Evolutionary conservation across 2,797 vertebrate genomes (phyloP).

Genomic region (Discoglossus pictus): DNA sequence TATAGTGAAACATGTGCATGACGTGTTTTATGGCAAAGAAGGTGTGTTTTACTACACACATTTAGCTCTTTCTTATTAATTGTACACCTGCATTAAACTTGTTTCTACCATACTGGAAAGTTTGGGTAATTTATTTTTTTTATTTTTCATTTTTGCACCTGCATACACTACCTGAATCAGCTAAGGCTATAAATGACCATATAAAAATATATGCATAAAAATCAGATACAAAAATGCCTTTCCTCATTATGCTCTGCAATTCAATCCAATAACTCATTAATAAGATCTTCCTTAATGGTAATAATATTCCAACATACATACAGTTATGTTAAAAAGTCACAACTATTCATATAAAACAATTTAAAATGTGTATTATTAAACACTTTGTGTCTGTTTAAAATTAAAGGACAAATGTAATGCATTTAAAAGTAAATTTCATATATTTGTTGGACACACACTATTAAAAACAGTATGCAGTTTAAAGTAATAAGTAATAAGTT

Average conservation of each 20-base stretch:
- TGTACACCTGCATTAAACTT: conserved; percentile 52
- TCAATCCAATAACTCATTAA: too few species aligned
- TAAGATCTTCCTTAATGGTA: neutral
- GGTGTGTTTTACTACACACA: conserved; percentile 30
- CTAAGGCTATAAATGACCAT: conserved; percentile 9
- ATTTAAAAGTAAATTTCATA: too few species aligned
- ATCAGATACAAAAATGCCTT: neutral
- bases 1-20: conserved; percentile 10
- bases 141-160: conserved; percentile 62
- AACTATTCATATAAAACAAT: too few species aligned
- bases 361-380: too few species aligned
- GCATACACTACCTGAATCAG: conserved; percentile 12
- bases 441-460: too few species aligned
- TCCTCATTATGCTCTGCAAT: neutral
- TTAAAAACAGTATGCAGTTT: too few species aligned
- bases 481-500: too few species aligned
- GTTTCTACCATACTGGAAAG: conserved; percentile 13
- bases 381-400: too few species aligned
- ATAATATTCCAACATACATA: neutral
- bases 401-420: too few species aligned
- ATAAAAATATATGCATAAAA: neutral
- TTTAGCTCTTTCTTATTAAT: conserved; percentile 49
- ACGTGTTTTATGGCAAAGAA: conserved; percentile 30
- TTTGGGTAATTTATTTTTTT: conserved; percentile 14
- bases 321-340: too few species aligned